Conservation (phyloP, 2,113 vertebrate species). For the Paraplagusia blochii region DNA sequence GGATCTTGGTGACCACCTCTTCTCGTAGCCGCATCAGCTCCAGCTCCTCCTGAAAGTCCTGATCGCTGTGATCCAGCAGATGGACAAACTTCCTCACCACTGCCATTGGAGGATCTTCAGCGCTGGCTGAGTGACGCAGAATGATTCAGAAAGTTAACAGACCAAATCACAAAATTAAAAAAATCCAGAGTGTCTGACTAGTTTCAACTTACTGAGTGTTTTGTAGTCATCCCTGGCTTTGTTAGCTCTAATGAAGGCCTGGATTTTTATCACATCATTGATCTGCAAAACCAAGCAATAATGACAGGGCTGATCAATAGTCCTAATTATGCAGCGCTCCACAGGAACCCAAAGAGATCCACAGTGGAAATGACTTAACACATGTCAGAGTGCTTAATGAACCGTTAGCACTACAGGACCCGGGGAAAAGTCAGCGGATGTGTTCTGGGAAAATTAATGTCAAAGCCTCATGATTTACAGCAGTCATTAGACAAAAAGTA, state of each 20-base stretch:
- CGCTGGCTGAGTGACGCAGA: slow-evolving; percentile 67
- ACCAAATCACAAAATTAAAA: background rate
- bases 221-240: slow-evolving; percentile 98
- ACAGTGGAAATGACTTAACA: slow-evolving; percentile 11
- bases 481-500: slow-evolving; percentile 13
- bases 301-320: slow-evolving; percentile 25
- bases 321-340: slow-evolving; percentile 1
- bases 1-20: slow-evolving; percentile 94
- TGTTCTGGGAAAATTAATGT: slow-evolving; percentile 1
- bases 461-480: slow-evolving; percentile 13
- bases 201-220: slow-evolving; percentile 88
- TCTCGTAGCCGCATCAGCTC: slow-evolving; percentile 94
- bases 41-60: slow-evolving; percentile 97
- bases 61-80: slow-evolving; percentile 95
- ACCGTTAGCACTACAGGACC: slow-evolving; percentile 7
- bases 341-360: slow-evolving; percentile 5
- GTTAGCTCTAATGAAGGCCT: slow-evolving; percentile 97
- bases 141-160: background rate
- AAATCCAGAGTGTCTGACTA: background rate
- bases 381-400: slow-evolving; percentile 34
- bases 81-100: slow-evolving; percentile 98
- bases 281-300: slow-evolving; percentile 75
- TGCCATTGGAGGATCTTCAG: slow-evolving; percentile 90
- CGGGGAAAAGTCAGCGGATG: background rate
- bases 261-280: slow-evolving; percentile 91